Evolutionary conservation across 2,797 vertebrate genomes (phyloP).

Genomic region (Poecilia velifera): DNA sequence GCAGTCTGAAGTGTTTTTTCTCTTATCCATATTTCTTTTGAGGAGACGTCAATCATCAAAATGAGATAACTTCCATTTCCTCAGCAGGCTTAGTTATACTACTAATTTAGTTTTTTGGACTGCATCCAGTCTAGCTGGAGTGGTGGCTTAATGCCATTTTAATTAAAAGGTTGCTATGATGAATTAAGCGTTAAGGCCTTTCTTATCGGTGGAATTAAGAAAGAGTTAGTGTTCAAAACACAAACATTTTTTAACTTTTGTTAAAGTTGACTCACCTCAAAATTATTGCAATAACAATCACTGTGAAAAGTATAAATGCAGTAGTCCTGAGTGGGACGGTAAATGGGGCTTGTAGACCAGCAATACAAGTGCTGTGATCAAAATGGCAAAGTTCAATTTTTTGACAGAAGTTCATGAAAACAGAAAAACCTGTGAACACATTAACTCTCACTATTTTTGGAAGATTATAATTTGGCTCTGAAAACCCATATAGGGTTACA

Average conservation of each 20-base stretch:
- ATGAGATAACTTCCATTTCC: conserved; percentile 28
- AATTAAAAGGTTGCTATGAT: neutral
- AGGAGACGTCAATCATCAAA: conserved; percentile 48
- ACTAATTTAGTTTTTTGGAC: conserved; percentile 11
- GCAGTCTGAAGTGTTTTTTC: conserved; percentile 40
- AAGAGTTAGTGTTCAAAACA: neutral
- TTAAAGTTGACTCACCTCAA: neutral
- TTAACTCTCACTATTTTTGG: neutral
- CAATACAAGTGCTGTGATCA: neutral
- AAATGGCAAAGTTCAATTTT: neutral
- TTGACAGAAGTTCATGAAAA: neutral
- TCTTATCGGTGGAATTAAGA: neutral
- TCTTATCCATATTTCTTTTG: neutral
- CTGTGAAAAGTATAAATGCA: neutral
- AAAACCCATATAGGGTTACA: neutral
- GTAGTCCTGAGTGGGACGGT: neutral
- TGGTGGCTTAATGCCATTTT: neutral
- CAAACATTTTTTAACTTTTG: neutral
- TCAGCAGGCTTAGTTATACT: conserved; percentile 9
- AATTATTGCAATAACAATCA: neutral
- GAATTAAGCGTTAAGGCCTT: neutral
- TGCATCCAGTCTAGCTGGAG: neutral
- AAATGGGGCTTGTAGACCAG: neutral
- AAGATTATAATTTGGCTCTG: neutral
- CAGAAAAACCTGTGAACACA: neutral